phyloP scores from a whole-genome alignment of 2,113 vertebrate species.

The Hipposideros armiger region DNA sequence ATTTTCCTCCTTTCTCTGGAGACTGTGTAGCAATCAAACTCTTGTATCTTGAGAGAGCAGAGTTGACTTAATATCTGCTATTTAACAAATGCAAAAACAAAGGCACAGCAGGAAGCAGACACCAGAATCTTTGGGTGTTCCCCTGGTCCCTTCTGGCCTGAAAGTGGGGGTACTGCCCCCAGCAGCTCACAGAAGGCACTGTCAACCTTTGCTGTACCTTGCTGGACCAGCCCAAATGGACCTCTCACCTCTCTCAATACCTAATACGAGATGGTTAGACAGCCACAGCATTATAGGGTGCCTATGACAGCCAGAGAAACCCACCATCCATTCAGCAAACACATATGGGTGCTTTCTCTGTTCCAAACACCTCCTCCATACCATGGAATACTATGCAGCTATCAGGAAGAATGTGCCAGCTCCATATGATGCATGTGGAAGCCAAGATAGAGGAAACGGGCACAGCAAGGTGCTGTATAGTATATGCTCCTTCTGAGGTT shows the following conservation, averaged over 20 bases:
- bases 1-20: neutral
- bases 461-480: neutral
- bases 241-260: neutral
- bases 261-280: neutral
- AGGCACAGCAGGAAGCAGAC: neutral
- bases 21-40: neutral
- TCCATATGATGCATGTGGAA: neutral
- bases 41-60: neutral
- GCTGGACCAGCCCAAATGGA: neutral
- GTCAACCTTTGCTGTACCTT: neutral
- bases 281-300: neutral
- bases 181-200: neutral
- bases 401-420: neutral
- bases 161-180: neutral
- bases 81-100: slow-evolving; percentile 36
- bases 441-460: slow-evolving; percentile 14
- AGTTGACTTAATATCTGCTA: neutral
- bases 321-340: neutral
- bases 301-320: neutral
- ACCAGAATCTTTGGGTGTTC: neutral
- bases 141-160: neutral
- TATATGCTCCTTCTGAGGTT: slow-evolving; percentile 7
- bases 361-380: neutral
- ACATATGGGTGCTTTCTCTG: neutral
- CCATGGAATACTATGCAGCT: neutral